These are phyloP conservation scores for Pachyrhynchus sulphureomaculatus DNA, from an alignment of 1,140 invertebrate genomes.

Conservation along the genomic window DNA sequence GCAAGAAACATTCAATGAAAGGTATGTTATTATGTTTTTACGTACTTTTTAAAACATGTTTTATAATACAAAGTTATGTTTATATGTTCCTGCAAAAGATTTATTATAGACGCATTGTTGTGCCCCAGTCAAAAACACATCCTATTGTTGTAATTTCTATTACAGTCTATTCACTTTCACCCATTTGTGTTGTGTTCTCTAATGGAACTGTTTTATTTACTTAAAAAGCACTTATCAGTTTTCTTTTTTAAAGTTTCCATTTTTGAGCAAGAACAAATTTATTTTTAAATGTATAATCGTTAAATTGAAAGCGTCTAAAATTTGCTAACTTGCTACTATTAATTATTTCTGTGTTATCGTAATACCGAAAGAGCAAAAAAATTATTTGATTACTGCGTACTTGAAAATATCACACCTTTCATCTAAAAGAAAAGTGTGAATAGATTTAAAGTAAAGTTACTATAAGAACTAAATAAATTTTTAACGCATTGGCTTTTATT, in stretches of 20 bases:
- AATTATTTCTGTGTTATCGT: too few relatives aligned
- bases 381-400: too few relatives aligned
- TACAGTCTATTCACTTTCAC: constrained; percentile 6
- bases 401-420: too few relatives aligned
- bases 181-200: constrained; percentile 7
- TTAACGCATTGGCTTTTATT: constrained; percentile 41
- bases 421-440: too few relatives aligned
- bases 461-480: constrained; percentile 4
- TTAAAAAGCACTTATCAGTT: constrained; percentile 15
- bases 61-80: constrained; percentile 17
- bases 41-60: background rate
- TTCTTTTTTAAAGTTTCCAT: background rate
- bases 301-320: too few relatives aligned
- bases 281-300: too few relatives aligned
- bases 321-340: too few relatives aligned
- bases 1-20: constrained; percentile 93
- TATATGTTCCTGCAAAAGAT: constrained; percentile 27
- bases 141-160: constrained; percentile 42
- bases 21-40: constrained; percentile 64
- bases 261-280: too few relatives aligned
- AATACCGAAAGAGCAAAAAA: too few relatives aligned
- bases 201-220: constrained; percentile 10
- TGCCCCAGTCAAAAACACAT: constrained; percentile 63
- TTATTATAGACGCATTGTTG: constrained; percentile 68
- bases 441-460: too few relatives aligned